Conservation (phyloP, 2,888 invertebrate species). For the Hydriomena furcata region DNA sequence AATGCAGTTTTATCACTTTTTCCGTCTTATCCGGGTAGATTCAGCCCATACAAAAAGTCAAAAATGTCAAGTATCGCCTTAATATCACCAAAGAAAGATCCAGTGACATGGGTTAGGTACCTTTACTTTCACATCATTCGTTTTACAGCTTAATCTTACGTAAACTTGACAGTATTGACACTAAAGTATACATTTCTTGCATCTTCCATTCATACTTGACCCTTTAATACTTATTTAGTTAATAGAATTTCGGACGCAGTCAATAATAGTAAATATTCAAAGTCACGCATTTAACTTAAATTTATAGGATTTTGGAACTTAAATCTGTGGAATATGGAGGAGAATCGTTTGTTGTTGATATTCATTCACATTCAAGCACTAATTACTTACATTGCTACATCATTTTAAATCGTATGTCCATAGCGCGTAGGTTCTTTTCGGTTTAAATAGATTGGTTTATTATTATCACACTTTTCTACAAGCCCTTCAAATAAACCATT, state of each 20-base stretch:
- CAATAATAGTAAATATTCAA: slow-evolving; percentile 27
- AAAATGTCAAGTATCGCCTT: too few relatives aligned
- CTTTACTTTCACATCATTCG: too few relatives aligned
- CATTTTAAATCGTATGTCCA: slow-evolving; percentile 7
- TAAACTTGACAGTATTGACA: background rate
- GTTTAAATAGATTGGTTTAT: slow-evolving; percentile 6
- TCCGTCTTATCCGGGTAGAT: too few relatives aligned
- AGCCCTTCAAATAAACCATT: slow-evolving; percentile 25
- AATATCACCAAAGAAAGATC: too few relatives aligned
- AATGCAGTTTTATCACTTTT: too few relatives aligned
- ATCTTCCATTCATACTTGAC: slow-evolving; percentile 25
- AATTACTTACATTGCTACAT: background rate
- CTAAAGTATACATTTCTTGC: slow-evolving; percentile 22
- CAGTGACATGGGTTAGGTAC: too few relatives aligned
- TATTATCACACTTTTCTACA: slow-evolving; percentile 25
- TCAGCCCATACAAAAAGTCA: too few relatives aligned
- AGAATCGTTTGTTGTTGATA: background rate
- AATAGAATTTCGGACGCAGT: slow-evolving; percentile 25
- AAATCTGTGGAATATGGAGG: background rate
- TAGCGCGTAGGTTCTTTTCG: background rate
- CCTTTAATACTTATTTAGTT: slow-evolving; percentile 17
- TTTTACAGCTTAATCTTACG: background rate
- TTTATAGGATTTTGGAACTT: slow-evolving; percentile 1
- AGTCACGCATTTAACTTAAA: slow-evolving; percentile 22
- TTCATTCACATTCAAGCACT: slow-evolving; percentile 1